Evolutionary conservation across 1,140 invertebrate genomes (phyloP), one percentile per base, ranked within the genome.

Genomic region (Drosophila mayri): DNA sequence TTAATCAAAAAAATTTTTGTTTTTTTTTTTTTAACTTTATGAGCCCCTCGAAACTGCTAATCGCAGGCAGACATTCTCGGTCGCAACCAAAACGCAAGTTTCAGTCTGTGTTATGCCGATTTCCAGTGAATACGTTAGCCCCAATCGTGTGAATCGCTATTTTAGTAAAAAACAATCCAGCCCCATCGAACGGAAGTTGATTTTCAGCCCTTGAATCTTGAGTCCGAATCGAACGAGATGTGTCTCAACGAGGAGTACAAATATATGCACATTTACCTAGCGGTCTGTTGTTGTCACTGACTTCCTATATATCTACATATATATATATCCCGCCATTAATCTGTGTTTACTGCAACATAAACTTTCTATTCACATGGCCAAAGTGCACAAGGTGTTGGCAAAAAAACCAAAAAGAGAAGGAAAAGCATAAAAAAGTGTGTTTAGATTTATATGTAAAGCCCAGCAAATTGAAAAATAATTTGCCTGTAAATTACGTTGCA

Each of bases 171-270:
- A 22, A 35, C 41, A 50, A 64, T 16, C n/a, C 37, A 58, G 66
- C 2, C 18, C 32, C 20, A 54, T 52, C 37, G 38, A 59, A 43
- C 73, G 43, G 46, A 74, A 66, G 37, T 55, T 58, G 37, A 43
- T 59, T 41, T 70, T 55, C 37, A 70, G 40, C 2, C 38, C 11
- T 20, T 32, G 59, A 66, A 66, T 49, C n/a, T 32, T 30, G 10
- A 20, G 28, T 22, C 58, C 41, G n/a, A 32, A 38, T 32, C 64
- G 32, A 64, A 9, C 61, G 61, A 67, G 59, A 91, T 91, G 90
- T 91, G 90, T 79, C 81, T 91, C 65, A 90, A 90, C 70, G 90
- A 91, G 68, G 90, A 91, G 68, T 91, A 91, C 64, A 91, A 90
- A 28, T 76, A 91, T 71, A 91, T 91, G 90, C 90, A 91, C 54